Evolutionary conservation across 2,888 invertebrate species (phyloP), one percentile per base, ranked within the genome.

Genomic region (Meloe dianella): DNA sequence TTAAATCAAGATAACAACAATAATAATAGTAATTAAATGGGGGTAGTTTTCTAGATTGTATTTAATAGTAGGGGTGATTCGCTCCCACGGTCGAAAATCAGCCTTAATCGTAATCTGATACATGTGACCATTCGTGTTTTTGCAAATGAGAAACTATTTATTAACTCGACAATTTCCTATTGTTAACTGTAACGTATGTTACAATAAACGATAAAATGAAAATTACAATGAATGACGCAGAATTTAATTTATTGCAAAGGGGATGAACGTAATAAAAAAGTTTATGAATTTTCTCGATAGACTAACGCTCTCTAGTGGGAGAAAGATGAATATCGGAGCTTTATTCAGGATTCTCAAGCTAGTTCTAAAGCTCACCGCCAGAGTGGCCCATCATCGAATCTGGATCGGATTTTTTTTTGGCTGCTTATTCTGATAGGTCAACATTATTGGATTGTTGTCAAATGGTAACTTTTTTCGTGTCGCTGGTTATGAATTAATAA

Each of bases 71-170:
- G 74, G 75, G 75, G 74, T 74, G 74, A 71, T 38, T 59, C 69
- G 74, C 78, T 78, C 79, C 78, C 79, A 78, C 79, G 78, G 78
- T 78, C 74, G 68, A 78, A 70, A 80, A 78, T 77, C 20, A 77
- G 80, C 74, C 47, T 78, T 81, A 79, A 81, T 71, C 68, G 81
- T 82, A 82, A 82, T 82, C 82, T 81, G 81, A 82, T 82, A 81
- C 82, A 76, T 78, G 76, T 75, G 79, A 73, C 72, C 77, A 77
- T 78, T 80, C 82, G 81, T 82, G 82, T 82, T 82, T 80, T 80
- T 77, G 81, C 81, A 81, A 82, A 82, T 82, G 80, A 82, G 80
- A 82, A 81, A 80, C 81, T 81, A 79, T 81, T 82, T 82, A 81
- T 79, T 80, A 80, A 80, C 74, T 77, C 47, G 47, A 47, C 47